Evolutionary conservation across 2,113 vertebrate genomes (phyloP).

Genomic region (Laticauda colubrina): DNA sequence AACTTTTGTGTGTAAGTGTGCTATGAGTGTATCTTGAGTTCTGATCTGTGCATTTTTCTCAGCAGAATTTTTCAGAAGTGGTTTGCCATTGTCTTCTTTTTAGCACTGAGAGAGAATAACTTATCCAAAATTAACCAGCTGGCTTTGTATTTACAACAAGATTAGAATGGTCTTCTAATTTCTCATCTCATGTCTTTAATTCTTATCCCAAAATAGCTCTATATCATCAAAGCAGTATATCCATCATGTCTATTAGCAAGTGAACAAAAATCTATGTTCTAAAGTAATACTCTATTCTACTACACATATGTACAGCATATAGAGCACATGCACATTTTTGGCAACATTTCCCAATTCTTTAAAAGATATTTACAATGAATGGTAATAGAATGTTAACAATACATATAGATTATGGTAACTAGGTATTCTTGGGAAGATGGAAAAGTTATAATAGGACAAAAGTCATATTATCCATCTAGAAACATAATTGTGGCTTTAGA

Average conservation of each 20-base stretch:
- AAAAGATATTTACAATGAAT: background rate
- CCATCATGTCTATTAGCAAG: background rate
- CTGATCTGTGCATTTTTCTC: background rate
- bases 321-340: background rate
- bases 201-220: background rate
- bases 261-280: background rate
- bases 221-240: background rate
- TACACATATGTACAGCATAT: background rate
- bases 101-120: background rate
- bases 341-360: background rate
- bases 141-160: background rate
- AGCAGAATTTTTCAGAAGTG: background rate
- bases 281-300: background rate
- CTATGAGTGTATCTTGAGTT: background rate
- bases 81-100: background rate
- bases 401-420: background rate
- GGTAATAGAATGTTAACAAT: background rate
- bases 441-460: background rate
- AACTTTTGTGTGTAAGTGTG: background rate
- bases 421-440: background rate
- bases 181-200: background rate
- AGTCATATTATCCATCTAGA: background rate
- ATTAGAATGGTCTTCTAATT: background rate
- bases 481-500: background rate
- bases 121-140: background rate